phyloP scores from a whole-genome alignment of 2,797 vertebrate species.

The Acipenser oxyrinchus region DNA sequence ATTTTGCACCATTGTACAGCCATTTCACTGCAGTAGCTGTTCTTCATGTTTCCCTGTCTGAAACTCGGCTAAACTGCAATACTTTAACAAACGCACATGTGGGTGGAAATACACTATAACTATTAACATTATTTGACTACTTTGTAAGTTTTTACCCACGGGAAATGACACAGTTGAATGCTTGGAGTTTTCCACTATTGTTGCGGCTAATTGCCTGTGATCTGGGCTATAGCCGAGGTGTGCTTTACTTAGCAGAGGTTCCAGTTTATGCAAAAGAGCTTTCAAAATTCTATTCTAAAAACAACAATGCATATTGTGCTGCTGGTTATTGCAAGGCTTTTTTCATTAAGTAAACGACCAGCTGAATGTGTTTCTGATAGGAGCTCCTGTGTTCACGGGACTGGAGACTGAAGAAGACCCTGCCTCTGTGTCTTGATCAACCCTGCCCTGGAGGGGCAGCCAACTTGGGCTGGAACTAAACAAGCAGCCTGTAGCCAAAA shows the following conservation, averaged over 20 bases:
- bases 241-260: not conserved
- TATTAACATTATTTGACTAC: not conserved
- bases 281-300: not conserved
- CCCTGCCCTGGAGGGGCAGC: too few species aligned
- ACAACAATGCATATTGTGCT: not conserved
- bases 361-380: not conserved
- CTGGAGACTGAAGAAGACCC: too few species aligned
- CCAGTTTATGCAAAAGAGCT: not conserved
- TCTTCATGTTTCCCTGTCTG: too few species aligned
- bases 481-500: too few species aligned
- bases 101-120: not conserved
- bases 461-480: too few species aligned
- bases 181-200: not conserved
- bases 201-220: not conserved
- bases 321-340: not conserved
- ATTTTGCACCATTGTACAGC: too few species aligned
- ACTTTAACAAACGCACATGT: not conserved
- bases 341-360: not conserved
- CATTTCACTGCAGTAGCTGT: too few species aligned
- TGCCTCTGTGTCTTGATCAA: too few species aligned
- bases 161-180: not conserved
- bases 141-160: not conserved
- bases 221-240: not conserved
- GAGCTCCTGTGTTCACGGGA: too few species aligned
- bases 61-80: too few species aligned